Percentiles rank a stretch among this genome's conserved stretches.
These are phyloP conservation scores for Actias luna DNA, from an alignment of 2,888 invertebrate genomes.

Conservation along the genomic window DNA sequence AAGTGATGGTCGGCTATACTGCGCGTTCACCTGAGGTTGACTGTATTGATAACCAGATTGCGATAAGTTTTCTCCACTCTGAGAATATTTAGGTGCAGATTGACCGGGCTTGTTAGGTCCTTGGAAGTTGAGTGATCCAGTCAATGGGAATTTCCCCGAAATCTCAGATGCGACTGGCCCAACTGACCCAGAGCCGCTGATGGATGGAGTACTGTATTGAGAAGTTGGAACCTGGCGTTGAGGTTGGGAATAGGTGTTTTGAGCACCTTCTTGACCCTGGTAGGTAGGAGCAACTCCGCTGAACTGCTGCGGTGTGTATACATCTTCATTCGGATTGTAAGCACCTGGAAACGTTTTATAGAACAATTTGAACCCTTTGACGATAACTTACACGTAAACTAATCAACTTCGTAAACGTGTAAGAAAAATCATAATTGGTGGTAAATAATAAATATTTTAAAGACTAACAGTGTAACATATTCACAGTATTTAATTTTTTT, in stretches of 20 bases:
- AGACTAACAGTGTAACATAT: too few relatives aligned
- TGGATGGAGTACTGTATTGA: not conserved
- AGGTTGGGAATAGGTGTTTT: constrained; percentile 5
- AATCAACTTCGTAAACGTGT: too few relatives aligned
- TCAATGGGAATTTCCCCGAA: constrained; percentile 18
- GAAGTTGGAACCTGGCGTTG: constrained; percentile 15
- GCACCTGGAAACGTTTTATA: constrained; percentile 58
- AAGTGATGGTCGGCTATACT: not conserved
- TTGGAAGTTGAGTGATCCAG: constrained; percentile 22
- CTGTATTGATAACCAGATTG: constrained; percentile 1
- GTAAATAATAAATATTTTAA: too few relatives aligned
- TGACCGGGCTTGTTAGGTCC: constrained; percentile 12
- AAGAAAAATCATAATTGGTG: too few relatives aligned
- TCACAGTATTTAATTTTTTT: not conserved
- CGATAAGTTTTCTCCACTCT: not conserved
- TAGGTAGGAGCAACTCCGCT: constrained; percentile 27
- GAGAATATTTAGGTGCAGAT: constrained; percentile 15
- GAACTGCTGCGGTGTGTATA: constrained; percentile 40
- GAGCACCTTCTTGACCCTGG: constrained; percentile 24
- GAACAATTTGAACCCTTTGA: not conserved
- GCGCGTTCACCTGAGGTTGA: not conserved
- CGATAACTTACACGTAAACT: not conserved
- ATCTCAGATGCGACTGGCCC: too few relatives aligned
- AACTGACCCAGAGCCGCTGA: too few relatives aligned
- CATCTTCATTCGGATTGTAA: constrained; percentile 66